Conservation (phyloP, 2,888 invertebrate species). For the Acronicta psi region DNA sequence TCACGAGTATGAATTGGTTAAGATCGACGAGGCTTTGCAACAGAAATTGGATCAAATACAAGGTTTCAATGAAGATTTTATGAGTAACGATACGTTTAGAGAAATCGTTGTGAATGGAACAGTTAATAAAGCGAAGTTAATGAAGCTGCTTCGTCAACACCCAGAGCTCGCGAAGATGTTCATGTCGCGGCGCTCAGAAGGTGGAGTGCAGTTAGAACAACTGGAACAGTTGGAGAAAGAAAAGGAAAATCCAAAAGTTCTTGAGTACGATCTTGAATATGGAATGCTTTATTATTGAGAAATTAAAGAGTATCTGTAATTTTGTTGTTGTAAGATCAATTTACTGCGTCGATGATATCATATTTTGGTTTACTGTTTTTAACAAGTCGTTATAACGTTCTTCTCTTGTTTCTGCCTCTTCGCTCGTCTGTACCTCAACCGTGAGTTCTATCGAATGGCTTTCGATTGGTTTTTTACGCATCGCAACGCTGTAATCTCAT, state of each 20-base stretch:
- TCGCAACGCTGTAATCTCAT: no score
- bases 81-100: slow-evolving; percentile 73
- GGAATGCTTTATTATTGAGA: slow-evolving; percentile 75
- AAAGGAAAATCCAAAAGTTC: not conserved
- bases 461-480: no score
- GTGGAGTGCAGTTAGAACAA: not conserved
- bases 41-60: slow-evolving; percentile 65
- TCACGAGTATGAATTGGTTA: slow-evolving; percentile 69
- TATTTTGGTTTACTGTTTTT: not conserved
- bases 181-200: slow-evolving; percentile 38
- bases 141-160: slow-evolving; percentile 69
- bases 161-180: slow-evolving; percentile 65
- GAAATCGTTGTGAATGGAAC: slow-evolving; percentile 73
- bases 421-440: no score
- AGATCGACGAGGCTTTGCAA: slow-evolving; percentile 67
- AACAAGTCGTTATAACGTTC: no score
- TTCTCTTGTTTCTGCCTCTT: no score
- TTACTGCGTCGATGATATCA: not conserved
- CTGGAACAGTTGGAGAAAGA: not conserved
- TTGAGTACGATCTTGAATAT: slow-evolving; percentile 78
- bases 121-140: slow-evolving; percentile 61
- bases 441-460: no score
- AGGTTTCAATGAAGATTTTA: slow-evolving; percentile 67
- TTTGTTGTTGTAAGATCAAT: not conserved
- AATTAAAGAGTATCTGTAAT: slow-evolving; percentile 48